These are phyloP conservation scores for Yponomeuta plumbellus DNA, from an alignment of 2,888 invertebrate species.

Conservation along the genomic window DNA sequence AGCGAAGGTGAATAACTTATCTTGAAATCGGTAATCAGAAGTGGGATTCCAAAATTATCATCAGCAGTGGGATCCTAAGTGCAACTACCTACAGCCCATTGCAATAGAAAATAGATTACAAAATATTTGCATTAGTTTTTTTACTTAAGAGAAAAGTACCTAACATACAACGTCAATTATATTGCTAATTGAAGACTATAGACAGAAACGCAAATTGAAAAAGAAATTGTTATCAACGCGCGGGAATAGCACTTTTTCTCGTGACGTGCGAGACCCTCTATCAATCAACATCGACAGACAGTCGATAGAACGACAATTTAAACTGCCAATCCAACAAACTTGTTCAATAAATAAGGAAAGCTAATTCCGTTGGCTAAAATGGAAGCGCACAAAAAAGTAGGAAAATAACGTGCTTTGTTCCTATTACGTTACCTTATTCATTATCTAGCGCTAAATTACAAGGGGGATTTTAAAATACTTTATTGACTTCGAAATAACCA, in stretches of 20 bases:
- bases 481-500: too few relatives aligned
- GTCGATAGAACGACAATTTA: neutral
- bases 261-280: neutral
- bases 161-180: neutral
- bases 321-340: neutral
- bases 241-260: neutral
- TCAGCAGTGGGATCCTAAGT: too few relatives aligned
- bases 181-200: neutral
- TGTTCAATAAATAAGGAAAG: neutral
- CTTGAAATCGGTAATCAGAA: too few relatives aligned
- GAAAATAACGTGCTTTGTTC: neutral
- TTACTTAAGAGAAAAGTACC: too few relatives aligned
- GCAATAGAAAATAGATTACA: slow-evolving; percentile 9
- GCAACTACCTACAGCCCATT: too few relatives aligned
- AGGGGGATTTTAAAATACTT: neutral
- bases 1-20: too few relatives aligned
- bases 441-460: neutral
- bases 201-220: neutral
- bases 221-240: neutral
- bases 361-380: neutral
- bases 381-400: neutral
- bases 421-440: neutral
- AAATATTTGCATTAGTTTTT: neutral
- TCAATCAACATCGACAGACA: neutral
- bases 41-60: too few relatives aligned